A percentile compares a stretch with the other conserved stretches of the same genome.
Evolutionary conservation across 1,140 invertebrate species (phyloP).

Genomic region (Vollenhovia emeryi): DNA sequence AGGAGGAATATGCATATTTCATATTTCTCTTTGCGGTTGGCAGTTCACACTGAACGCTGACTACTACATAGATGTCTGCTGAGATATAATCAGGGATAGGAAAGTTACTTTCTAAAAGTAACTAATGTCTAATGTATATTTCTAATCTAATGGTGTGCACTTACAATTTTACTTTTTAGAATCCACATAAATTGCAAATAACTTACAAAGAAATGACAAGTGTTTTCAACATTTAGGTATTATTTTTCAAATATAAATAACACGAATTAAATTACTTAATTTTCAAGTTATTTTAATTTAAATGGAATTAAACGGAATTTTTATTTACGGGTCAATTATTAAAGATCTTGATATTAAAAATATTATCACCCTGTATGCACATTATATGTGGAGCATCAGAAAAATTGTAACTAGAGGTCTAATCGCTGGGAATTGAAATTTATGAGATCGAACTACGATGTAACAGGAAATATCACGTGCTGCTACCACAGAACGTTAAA

Average conservation of each 20-base stretch:
- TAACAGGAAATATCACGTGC: not conserved
- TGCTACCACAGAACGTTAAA: not conserved
- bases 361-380: not conserved
- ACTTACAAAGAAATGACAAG: too few species aligned
- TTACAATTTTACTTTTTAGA: too few species aligned
- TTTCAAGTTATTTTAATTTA: not conserved
- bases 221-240: too few species aligned
- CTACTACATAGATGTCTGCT: not conserved
- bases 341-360: not conserved
- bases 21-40: not conserved
- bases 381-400: not conserved
- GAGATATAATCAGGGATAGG: too few species aligned
- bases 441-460: not conserved
- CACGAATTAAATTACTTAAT: too few species aligned
- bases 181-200: too few species aligned
- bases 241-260: too few species aligned
- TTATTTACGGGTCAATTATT: not conserved
- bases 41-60: not conserved
- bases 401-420: not conserved
- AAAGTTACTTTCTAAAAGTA: too few species aligned
- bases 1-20: not conserved
- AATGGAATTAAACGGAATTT: not conserved
- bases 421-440: not conserved
- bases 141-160: too few species aligned
- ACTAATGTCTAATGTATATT: too few species aligned